A percentile compares a stretch with the other conserved stretches of the same genome.
Evolutionary conservation across 2,888 invertebrate species (phyloP).

Genomic region (Trilocha varians): DNA sequence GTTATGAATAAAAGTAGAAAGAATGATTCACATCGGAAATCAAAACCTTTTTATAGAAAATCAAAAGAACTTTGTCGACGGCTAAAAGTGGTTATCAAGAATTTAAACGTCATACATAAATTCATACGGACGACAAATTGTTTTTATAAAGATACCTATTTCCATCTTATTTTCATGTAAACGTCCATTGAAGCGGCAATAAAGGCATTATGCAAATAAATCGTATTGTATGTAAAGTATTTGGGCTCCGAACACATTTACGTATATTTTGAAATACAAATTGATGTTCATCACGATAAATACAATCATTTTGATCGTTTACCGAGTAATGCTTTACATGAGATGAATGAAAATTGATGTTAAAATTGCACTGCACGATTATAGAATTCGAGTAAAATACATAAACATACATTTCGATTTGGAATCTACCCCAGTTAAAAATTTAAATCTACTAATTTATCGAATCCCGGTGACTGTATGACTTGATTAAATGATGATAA

Average conservation of each 20-base stretch:
- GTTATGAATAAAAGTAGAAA: too few species aligned
- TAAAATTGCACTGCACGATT: background rate
- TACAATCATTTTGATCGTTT: background rate
- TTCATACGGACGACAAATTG: background rate
- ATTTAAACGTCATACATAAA: background rate
- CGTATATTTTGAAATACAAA: background rate
- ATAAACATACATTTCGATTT: too few species aligned
- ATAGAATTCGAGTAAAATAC: too few species aligned
- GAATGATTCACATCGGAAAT: too few species aligned
- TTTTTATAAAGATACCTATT: background rate
- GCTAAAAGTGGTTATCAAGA: background rate
- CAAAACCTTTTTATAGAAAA: too few species aligned
- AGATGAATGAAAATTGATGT: background rate
- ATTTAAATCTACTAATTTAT: too few species aligned
- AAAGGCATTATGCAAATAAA: background rate
- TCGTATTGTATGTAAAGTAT: background rate
- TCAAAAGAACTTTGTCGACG: too few species aligned
- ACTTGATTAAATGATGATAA: too few species aligned
- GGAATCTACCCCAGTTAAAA: too few species aligned
- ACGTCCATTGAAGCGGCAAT: background rate
- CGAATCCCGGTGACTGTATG: too few species aligned
- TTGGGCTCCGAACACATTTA: background rate
- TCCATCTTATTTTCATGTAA: background rate
- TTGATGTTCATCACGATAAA: background rate
- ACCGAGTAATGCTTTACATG: background rate